Evolutionary conservation across 2,888 invertebrate genomes (phyloP).

Genomic region (Tetropium fuscum): DNA sequence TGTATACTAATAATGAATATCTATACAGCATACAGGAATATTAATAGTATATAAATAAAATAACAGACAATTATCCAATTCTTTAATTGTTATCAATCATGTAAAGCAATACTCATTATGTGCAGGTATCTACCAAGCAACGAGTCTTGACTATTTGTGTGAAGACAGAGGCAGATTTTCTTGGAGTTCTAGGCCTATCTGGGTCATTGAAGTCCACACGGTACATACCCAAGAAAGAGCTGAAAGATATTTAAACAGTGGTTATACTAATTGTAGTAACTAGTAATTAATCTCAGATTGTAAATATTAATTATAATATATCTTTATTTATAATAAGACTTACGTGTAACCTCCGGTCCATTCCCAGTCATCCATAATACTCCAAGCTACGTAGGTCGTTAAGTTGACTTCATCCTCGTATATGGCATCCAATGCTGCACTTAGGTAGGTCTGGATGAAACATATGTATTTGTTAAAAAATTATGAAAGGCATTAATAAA

Average conservation of each 20-base stretch:
- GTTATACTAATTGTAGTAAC: no score
- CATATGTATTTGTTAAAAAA: no score
- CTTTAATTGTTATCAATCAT: no score
- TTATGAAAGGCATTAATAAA: no score
- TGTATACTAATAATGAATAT: no score
- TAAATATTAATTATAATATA: no score
- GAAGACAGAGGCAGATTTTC: conserved; percentile 35
- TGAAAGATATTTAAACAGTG: no score
- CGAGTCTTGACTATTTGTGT: conserved; percentile 35
- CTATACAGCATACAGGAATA: no score
- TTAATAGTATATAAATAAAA: no score
- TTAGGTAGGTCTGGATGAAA: conserved; percentile 34
- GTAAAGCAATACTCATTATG: conserved; percentile 1
- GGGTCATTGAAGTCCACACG: conserved; percentile 41
- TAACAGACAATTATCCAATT: no score
- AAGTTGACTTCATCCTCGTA: conserved; percentile 36
- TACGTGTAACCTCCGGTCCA: conserved; percentile 37
- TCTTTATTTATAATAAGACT: no score
- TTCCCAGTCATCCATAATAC: conserved; percentile 41
- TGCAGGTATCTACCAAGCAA: conserved; percentile 30
- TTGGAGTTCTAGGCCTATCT: conserved; percentile 35
- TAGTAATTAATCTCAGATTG: no score
- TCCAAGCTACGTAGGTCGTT: conserved; percentile 34
- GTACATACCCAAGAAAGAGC: conserved; percentile 40
- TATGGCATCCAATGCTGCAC: conserved; percentile 39